These are phyloP conservation scores for Drosophila erecta DNA, from an alignment of 1,140 invertebrate genomes.

Conservation along the genomic window DNA sequence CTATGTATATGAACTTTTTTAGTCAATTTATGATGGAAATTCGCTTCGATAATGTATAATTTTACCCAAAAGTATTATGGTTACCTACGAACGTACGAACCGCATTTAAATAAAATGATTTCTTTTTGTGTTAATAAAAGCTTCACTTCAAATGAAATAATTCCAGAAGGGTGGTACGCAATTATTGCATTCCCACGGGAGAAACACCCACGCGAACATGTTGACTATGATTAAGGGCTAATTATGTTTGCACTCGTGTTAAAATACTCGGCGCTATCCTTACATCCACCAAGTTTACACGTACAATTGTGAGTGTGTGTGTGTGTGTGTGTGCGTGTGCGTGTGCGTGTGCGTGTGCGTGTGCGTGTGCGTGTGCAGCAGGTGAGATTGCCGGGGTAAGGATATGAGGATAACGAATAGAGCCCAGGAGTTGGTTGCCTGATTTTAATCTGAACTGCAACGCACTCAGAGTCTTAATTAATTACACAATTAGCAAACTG, in stretches of 20 bases:
- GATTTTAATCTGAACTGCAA: neutral
- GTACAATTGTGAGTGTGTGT: neutral
- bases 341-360: neutral
- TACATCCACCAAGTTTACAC: neutral
- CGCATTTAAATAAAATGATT: neutral
- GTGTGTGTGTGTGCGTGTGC: neutral
- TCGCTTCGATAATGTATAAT: no score
- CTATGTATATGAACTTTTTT: no score
- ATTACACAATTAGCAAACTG: neutral
- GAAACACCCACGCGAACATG: conserved; percentile 1
- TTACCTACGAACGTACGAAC: neutral
- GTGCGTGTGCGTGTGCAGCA: neutral
- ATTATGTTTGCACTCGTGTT: conserved; percentile 52
- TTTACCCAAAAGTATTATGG: no score
- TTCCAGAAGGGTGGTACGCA: neutral
- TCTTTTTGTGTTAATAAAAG: neutral
- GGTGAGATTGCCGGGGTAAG: neutral
- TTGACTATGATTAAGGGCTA: conserved; percentile 57
- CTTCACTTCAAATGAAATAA: neutral
- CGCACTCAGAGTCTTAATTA: neutral
- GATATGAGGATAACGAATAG: neutral
- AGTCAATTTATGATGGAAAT: no score
- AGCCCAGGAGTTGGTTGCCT: neutral
- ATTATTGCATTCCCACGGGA: conserved; percentile 22
- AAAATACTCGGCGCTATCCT: conserved; percentile 32